Evolutionary conservation across 2,888 invertebrate species (phyloP), one percentile per base, ranked within the genome.

Genomic region (Glyphotaelius pellucidus): DNA sequence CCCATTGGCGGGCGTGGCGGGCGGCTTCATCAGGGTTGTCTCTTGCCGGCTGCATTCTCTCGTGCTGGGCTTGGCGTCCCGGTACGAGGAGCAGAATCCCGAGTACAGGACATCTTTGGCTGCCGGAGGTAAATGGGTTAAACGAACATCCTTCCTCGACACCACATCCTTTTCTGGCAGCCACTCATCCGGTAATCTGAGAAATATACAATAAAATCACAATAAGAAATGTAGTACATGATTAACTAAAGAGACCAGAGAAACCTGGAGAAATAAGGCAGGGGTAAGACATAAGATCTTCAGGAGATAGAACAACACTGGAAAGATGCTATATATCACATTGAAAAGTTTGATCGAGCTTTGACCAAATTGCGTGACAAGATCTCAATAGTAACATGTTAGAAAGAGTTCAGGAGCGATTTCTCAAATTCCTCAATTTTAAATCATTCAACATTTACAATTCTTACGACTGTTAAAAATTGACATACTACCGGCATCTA

Each of bases 181-280:
- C 99, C 99, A 99, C 94, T 98, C 98, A 95, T 99, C 98, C 32
- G 98, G 97, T 95, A 98, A 95, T 94, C 98, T 98, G 96, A 19
- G 96, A 96, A n/a, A 80, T 52, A 12, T 30, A 52, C n/a, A 31
- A 47, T 47, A 47, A 47, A 30, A 52, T 87, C 25, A 93, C 91
- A 30, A 90, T 90, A 14, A 85, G 42, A 38, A 85, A 85, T 42
- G 12, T 35, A 3, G 3, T 7, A n/a, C n/a, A 80, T 80, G 30
- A 7, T 80, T 80, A 31, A 80, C 80, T 12, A 30, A n/a, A 80
- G 30, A 80, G 80, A 30, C 19, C 31, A 0, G 31, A 81, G 81
- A 7, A 67, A 67, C 25, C 67, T 67, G 25, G 25, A 67, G 25
- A 67, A 52, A 25, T 2, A 67, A 67, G 67, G 25, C 5, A 9